Evolutionary conservation across 2,797 vertebrate species (phyloP).

Genomic region (Catostomus latipinnis): DNA sequence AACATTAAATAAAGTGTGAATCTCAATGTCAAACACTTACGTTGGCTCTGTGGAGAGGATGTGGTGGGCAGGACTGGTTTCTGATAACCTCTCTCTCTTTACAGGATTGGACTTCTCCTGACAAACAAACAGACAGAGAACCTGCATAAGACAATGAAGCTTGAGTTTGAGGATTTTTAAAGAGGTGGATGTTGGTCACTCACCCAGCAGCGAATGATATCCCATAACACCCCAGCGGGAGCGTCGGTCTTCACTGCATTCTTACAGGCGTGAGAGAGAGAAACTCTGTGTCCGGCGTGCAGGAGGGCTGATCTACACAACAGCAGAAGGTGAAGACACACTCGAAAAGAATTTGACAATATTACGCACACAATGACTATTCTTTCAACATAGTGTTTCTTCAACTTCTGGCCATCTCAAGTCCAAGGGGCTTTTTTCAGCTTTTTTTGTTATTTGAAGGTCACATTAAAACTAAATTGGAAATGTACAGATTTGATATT

Average conservation of each 20-base stretch:
- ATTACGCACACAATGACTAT: too few relatives aligned
- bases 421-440: too few relatives aligned
- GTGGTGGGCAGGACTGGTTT: slow-evolving; percentile 83
- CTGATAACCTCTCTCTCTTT: slow-evolving; percentile 86
- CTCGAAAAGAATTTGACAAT: too few relatives aligned
- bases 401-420: too few relatives aligned
- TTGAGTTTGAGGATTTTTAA: neutral
- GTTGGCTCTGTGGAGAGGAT: slow-evolving; percentile 85
- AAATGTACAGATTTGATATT: too few relatives aligned
- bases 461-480: too few relatives aligned
- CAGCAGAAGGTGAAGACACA: neutral
- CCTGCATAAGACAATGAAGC: neutral
- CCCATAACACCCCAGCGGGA: slow-evolving; percentile 82
- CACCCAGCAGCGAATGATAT: slow-evolving; percentile 95
- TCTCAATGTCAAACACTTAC: slow-evolving; percentile 64
- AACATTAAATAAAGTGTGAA: neutral
- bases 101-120: slow-evolving; percentile 88
- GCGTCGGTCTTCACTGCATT: slow-evolving; percentile 90
- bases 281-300: slow-evolving; percentile 87
- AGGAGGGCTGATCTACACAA: slow-evolving; percentile 87
- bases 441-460: too few relatives aligned
- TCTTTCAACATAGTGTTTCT: too few relatives aligned
- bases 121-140: slow-evolving; percentile 6
- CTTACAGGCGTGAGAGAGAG: slow-evolving; percentile 90
- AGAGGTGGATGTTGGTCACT: neutral